Evolutionary conservation across 2,888 invertebrate species (phyloP).

Genomic region (Sipha maydis): DNA sequence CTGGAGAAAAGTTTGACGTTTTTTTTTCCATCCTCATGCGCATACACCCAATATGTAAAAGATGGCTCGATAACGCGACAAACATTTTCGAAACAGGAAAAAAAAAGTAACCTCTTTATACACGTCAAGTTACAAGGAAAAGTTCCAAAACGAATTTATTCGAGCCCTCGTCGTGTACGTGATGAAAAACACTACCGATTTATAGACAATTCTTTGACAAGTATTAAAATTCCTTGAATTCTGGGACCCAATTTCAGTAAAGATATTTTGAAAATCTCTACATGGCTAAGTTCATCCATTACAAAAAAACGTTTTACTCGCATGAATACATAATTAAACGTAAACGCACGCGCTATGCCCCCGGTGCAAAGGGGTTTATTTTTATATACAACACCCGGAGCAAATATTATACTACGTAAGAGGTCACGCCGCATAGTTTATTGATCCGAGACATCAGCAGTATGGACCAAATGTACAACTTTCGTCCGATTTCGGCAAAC

Average conservation of each 20-base stretch:
- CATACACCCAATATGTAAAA: slow-evolving; percentile 1
- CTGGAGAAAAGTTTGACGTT: slow-evolving; percentile 59
- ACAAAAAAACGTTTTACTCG: not conserved
- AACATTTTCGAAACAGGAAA: slow-evolving; percentile 52
- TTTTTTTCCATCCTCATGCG: slow-evolving; percentile 12
- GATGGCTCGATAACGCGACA: slow-evolving; percentile 58
- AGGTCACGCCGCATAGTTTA: not conserved
- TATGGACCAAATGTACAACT: not conserved
- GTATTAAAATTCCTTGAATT: not conserved
- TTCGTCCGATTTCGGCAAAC: slow-evolving; percentile 1
- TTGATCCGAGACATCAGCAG: not conserved
- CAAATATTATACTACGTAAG: not conserved
- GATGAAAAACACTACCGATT: slow-evolving; percentile 41
- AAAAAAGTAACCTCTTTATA: slow-evolving; percentile 44
- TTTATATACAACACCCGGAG: not conserved
- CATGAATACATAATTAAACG: not conserved
- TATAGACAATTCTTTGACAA: slow-evolving; percentile 6
- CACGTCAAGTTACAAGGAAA: slow-evolving; percentile 34
- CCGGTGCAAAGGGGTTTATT: not conserved
- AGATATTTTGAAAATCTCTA: not conserved
- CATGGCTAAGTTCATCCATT: not conserved
- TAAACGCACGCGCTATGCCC: too few relatives aligned
- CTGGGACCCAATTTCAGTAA: not conserved
- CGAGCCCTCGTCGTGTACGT: slow-evolving; percentile 1
- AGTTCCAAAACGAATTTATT: slow-evolving; percentile 12